These are phyloP conservation scores for Toxotes chatareus DNA, from an alignment of 2,113 vertebrate species.

Conservation along the genomic window DNA sequence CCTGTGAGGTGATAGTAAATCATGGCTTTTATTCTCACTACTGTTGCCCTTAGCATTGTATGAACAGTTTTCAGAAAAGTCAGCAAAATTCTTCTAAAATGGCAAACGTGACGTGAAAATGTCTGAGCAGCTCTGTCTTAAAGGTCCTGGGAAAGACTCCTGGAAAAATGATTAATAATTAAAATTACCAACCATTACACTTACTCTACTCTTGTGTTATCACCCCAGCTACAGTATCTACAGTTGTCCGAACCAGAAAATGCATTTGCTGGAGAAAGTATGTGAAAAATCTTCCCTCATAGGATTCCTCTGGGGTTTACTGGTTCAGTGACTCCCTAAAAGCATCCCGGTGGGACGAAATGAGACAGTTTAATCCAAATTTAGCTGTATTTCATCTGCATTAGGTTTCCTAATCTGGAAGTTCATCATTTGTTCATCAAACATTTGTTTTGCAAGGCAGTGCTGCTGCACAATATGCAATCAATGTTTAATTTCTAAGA, in stretches of 20 bases:
- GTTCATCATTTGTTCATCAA: not conserved
- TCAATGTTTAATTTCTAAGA: slow-evolving; percentile 19
- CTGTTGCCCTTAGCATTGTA: not conserved
- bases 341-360: not conserved
- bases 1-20: not conserved
- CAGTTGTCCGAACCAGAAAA: not conserved
- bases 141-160: not conserved
- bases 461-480: not conserved
- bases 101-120: not conserved
- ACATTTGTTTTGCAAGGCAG: not conserved
- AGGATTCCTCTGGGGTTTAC: slow-evolving; percentile 8
- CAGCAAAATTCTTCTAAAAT: not conserved
- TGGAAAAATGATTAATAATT: slow-evolving; percentile 64
- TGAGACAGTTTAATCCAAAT: not conserved
- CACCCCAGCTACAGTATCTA: not conserved
- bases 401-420: not conserved
- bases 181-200: slow-evolving; percentile 26
- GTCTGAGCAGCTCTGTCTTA: slow-evolving; percentile 2
- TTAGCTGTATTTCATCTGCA: not conserved
- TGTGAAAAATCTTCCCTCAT: slow-evolving; percentile 3
- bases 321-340: not conserved
- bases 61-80: not conserved
- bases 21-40: not conserved
- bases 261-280: slow-evolving; percentile 16
- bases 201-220: not conserved